Evolutionary conservation across 2,113 vertebrate genomes (phyloP), one percentile per base, ranked within the genome.

Genomic region (Nibea albiflora): DNA sequence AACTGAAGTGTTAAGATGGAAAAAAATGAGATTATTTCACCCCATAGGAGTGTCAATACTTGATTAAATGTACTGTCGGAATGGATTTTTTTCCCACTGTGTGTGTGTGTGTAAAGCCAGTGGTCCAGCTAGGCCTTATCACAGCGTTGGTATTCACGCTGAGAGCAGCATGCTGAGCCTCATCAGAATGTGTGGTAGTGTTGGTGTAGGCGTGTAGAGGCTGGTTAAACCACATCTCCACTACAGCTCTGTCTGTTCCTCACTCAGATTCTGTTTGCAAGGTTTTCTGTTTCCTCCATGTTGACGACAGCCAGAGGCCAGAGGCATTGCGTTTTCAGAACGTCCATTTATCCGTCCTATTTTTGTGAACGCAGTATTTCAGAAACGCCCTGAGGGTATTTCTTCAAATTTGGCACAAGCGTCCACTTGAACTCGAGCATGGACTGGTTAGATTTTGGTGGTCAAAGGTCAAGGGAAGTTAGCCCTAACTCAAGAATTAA

Each of bases 131-230:
- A n/a, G 42, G 65, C 71, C 46, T 85, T 71, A 81, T 74, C 73
- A 79, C 49, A 78, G 78, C 17, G 3, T 11, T 71, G 67, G 81
- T 73, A 73, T 76, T 81, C 90, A 84, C 11, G 35, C 90, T 76
- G 88, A 60, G 78, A 76, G 85, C 76, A 61, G 28, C 89, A 73
- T 5, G 79, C 88, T 83, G 85, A 72, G 83, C 39, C 64, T 91
- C 81, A 88, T 92, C 88, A 90, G 60, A 90, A 88, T 50, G 84
- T 88, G 92, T 90, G 67, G 39, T 47, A 42, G 24, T 14, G 49
- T 71, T n/a, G 9, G 62, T 1, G 63, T 78, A 46, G 72, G 65
- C 47, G 39, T 61, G 46, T 49, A 63, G 62, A 71, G 49, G 52
- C 73, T 58, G 69, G 68, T 73, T 84, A 71, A 81, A 85, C 35